These are phyloP conservation scores for Eupleurogrammus muticus DNA, from an alignment of 2,797 vertebrate species.

Conservation along the genomic window DNA sequence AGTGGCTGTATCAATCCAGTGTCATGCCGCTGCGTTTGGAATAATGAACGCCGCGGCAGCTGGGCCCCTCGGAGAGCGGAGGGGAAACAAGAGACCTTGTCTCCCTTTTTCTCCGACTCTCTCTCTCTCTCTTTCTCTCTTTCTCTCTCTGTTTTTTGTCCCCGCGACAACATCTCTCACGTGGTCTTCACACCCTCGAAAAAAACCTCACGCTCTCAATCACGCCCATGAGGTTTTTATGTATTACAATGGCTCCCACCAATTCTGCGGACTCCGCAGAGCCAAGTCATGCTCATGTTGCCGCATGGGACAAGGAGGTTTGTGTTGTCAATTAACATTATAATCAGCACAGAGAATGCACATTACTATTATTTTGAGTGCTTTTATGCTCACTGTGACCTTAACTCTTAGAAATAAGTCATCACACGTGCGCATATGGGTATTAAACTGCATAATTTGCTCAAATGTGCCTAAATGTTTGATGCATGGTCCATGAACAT, in stretches of 20 bases:
- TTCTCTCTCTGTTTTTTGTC: slow-evolving; percentile 75
- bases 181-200: slow-evolving; percentile 71
- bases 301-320: slow-evolving; percentile 66
- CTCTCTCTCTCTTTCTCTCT: slow-evolving; percentile 69
- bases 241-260: slow-evolving; percentile 63
- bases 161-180: slow-evolving; percentile 74
- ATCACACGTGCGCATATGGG: not conserved
- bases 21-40: slow-evolving; percentile 69
- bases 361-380: slow-evolving; percentile 30
- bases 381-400: slow-evolving; percentile 27
- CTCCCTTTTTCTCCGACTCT: slow-evolving; percentile 66
- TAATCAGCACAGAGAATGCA: slow-evolving; percentile 53
- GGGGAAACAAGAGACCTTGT: slow-evolving; percentile 73
- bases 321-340: slow-evolving; percentile 70
- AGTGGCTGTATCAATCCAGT: slow-evolving; percentile 69
- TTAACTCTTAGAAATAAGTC: slow-evolving; percentile 14
- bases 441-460: slow-evolving; percentile 20
- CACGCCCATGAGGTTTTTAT: slow-evolving; percentile 66
- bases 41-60: slow-evolving; percentile 78
- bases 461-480: slow-evolving; percentile 14
- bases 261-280: slow-evolving; percentile 61
- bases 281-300: slow-evolving; percentile 68
- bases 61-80: slow-evolving; percentile 62
- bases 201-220: slow-evolving; percentile 80
- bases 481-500: slow-evolving; percentile 20